A percentile compares a stretch with the other conserved stretches of the same genome.
phyloP scores from a whole-genome alignment of 1,140 invertebrate species.

The Drosophila bipectinata region DNA sequence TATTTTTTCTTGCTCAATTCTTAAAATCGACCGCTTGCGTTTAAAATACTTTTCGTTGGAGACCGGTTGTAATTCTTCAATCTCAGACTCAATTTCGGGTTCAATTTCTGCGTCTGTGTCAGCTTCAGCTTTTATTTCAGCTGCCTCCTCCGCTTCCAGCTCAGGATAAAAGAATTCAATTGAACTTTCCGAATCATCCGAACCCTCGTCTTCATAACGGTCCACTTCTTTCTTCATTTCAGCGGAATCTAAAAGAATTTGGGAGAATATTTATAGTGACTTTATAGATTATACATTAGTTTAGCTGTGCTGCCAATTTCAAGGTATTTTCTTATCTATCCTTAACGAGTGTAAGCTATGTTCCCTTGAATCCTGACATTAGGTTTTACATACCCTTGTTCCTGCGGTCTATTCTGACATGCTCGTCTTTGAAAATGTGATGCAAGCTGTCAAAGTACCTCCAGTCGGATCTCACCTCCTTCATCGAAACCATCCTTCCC shows the following conservation, averaged over 20 bases:
- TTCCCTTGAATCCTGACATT: not conserved
- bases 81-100: not conserved
- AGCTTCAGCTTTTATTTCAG: not conserved
- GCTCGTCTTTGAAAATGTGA: not conserved
- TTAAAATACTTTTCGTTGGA: not conserved
- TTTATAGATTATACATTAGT: too few species aligned
- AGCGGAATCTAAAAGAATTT: not conserved
- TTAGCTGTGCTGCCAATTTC: too few species aligned
- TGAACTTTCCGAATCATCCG: not conserved
- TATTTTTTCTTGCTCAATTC: slow-evolving; percentile 4
- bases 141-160: too few species aligned
- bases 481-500: not conserved
- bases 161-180: slow-evolving; percentile 8
- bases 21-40: not conserved
- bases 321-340: too few species aligned
- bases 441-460: not conserved
- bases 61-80: not conserved
- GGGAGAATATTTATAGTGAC: too few species aligned
- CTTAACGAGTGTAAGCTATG: not conserved
- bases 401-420: not conserved
- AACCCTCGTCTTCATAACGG: not conserved
- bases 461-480: not conserved
- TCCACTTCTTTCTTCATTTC: not conserved
- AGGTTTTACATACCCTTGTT: not conserved
- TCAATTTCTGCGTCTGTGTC: not conserved